Base-by-base conservation (phyloP, 2,113 vertebrate genomes). In the Phrynocephalus versicolor region DNA sequence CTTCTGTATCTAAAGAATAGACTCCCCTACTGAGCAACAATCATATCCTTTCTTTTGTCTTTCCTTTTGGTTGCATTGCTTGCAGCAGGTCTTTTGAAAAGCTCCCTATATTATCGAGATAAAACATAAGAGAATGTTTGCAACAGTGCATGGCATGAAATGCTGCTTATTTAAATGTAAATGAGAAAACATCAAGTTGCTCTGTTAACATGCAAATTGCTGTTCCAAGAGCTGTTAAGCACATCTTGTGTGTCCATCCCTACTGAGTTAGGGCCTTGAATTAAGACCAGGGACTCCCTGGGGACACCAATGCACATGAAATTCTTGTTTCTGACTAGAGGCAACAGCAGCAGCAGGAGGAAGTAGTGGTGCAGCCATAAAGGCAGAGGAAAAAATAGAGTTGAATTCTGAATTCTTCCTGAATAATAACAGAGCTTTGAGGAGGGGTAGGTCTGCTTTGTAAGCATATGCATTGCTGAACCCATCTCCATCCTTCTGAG, bases 181-280 rank as follows among this genome's bases (percentile, higher is more conserved):
- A 95, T 95, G 87, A 89, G 84, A 72, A 83, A 93, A 95, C 91
- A 81, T 90, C 94, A 93, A 92, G 89, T 92, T 94, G 82, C 93
- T 94, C 94, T 94, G 95, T 97, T 94, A 96, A 95, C 94, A 95
- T 95, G 94, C 91, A 96, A 96, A 96, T 94, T 89, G 85, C 77
- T 35, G 87, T 87, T 92, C 91, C 15, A 92, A 86, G 72, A 77
- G 45, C 45, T 51, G 82, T 74, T 73, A 57, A 18, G 85, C 84
- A 86, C 87, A 84, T 93, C 30, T 69, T 0, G 12, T 41, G 79
- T 9, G 1, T 81, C 79, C 84, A 71, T 87, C 25, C 39, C 39
- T 64, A 88, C 65, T 75, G 57, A 45, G 5, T 84, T 81, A 81
- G 87, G 76, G 1, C 9, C 60, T n/a, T 7, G n/a, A 60, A 30